phyloP scores from a whole-genome alignment of 2,888 invertebrate genomes.

The Gari tellinella region DNA sequence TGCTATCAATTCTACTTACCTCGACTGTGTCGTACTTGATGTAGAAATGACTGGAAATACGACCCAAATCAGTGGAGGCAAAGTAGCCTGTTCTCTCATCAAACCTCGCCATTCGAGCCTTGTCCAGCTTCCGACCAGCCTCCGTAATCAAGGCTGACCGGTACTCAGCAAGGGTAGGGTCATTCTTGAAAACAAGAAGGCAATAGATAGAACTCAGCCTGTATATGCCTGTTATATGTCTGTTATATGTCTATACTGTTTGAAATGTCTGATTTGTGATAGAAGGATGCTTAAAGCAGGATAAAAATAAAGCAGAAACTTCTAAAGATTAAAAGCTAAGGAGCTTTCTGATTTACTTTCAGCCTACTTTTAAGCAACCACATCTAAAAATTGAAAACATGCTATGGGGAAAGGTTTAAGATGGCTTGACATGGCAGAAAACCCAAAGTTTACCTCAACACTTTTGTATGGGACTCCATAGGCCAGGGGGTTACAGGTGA shows the following conservation, averaged over 20 bases:
- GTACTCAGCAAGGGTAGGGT: conserved; percentile 91
- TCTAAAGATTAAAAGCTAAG: no score
- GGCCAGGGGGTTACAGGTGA: conserved; percentile 94
- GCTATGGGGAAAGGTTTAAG: no score
- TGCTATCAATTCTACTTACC: conserved; percentile 74
- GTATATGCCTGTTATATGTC: no score
- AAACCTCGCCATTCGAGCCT: conserved; percentile 97
- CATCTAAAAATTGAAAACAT: no score
- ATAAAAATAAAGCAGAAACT: no score
- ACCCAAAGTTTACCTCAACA: conserved; percentile 76
- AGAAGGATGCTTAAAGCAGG: no score
- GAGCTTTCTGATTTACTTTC: no score
- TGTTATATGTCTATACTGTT: no score
- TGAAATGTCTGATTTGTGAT: no score
- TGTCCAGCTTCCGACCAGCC: conserved; percentile 94
- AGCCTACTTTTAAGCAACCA: no score
- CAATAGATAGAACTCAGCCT: conserved; percentile 62
- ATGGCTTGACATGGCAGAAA: not conserved
- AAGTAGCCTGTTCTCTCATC: conserved; percentile 90
- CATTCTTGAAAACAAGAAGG: conserved; percentile 86
- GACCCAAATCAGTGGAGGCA: conserved; percentile 90
- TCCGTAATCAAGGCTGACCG: conserved; percentile 91
- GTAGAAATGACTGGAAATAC: conserved; percentile 99
- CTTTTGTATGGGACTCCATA: conserved; percentile 89
- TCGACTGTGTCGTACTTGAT: conserved; percentile 98